Conservation (phyloP, 2,113 vertebrate genomes). For the human (Homo sapiens) region GRCh38 chr20:51944501-51945000, state of each 20-base stretch:
- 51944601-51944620: neutral
- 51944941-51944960: neutral
- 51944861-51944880: neutral
- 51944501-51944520: no score
- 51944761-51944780: neutral
- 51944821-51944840: neutral
- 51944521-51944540: no score
- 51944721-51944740: neutral
- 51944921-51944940: neutral
- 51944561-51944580: no score
- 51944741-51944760: neutral
- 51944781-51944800: constrained; percentile 38
- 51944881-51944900: neutral
- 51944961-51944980: neutral
- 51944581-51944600: neutral
- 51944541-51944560: no score
- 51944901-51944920: neutral
- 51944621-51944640: neutral
- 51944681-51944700: neutral
- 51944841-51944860: neutral
- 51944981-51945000: neutral
- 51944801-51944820: neutral
- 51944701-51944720: neutral
- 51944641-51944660: neutral
- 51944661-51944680: neutral